A percentile compares a stretch with the other conserved stretches of the same genome.
phyloP scores from a whole-genome alignment of 2,797 vertebrate genomes.

The Acipenser transmontanus region DNA sequence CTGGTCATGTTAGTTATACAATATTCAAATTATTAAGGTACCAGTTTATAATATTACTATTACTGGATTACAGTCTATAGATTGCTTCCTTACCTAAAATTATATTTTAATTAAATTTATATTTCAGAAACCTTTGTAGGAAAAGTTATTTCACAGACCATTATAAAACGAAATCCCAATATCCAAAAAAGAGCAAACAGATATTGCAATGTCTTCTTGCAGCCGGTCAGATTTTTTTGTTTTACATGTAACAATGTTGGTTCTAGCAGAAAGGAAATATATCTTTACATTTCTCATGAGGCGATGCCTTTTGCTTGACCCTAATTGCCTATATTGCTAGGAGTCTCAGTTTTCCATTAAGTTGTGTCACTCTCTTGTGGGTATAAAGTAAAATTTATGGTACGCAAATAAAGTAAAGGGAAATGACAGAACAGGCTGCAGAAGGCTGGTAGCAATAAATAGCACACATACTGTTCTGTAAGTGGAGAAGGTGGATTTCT shows the following conservation, averaged over 20 bases:
- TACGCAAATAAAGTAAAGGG: neutral
- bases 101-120: too few species aligned
- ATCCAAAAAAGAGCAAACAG: neutral
- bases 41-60: too few species aligned
- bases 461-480: neutral
- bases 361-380: slow-evolving; percentile 5
- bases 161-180: neutral
- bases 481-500: too few species aligned
- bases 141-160: neutral
- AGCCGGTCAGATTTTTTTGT: neutral
- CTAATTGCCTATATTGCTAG: neutral
- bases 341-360: slow-evolving; percentile 6
- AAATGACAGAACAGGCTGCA: neutral
- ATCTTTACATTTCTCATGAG: slow-evolving; percentile 7
- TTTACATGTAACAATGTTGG: neutral
- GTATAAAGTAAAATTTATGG: neutral
- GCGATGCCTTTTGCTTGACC: slow-evolving; percentile 1
- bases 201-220: neutral
- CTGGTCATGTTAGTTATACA: too few species aligned
- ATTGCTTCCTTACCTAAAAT: too few species aligned
- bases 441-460: neutral
- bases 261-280: slow-evolving; percentile 4
- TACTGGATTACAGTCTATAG: too few species aligned
- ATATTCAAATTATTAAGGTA: too few species aligned
- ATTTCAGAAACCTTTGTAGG: neutral